Evolutionary conservation across 30 jellyfish, hydroid and myxozoan species (phyloP), one percentile per base, ranked within the genome.

Genomic region (Nemopilema nomurai): DNA sequence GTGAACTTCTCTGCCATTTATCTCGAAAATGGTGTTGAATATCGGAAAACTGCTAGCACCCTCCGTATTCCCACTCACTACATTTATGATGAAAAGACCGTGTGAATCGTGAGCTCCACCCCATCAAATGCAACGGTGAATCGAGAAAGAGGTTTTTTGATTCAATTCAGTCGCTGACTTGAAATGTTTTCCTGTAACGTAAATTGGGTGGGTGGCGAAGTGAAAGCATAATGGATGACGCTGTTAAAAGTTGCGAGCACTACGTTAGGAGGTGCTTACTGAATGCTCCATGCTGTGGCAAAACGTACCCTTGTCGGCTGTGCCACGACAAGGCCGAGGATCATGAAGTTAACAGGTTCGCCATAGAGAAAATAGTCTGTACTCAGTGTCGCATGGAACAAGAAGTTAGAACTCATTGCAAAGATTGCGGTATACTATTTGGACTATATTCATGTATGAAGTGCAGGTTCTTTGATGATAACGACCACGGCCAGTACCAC

Each of bases 401-500:
- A 84, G 71, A 82, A 8, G 84, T 91, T 1, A 78, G 88, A 18
- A 69, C 88, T 9, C 97, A 76, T 41, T 91, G 97, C 84, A 66
- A 79, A 19, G 22, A 75, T 13, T 93, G 98, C 85, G 97, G 96
- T 8, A 80, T 89, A 4, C 70, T 49, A 26, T 93, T 93, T 89
- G 98, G 98, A 19, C 71, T 50, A 82, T 93, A 93, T 76, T 66
- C 96, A 16, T 93, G 98, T 63, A 51, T 68, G 28, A 81, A 69
- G 49, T 93, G 98, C 70, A 63, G 97, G 62, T 18, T 93, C 71
- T 93, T 93, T 64, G 98, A 93, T 68, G 98, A 93, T 33, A 53
- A 71, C 4, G 97, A 89, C 73, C 75, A 87, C 51, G 89, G 91
- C 31, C 98, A 93, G 79, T 93, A 69, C 65, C 98, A 93, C 68